phyloP scores from a whole-genome alignment of 2,113 vertebrate genomes.

The Forbesichthys agassizii region DNA sequence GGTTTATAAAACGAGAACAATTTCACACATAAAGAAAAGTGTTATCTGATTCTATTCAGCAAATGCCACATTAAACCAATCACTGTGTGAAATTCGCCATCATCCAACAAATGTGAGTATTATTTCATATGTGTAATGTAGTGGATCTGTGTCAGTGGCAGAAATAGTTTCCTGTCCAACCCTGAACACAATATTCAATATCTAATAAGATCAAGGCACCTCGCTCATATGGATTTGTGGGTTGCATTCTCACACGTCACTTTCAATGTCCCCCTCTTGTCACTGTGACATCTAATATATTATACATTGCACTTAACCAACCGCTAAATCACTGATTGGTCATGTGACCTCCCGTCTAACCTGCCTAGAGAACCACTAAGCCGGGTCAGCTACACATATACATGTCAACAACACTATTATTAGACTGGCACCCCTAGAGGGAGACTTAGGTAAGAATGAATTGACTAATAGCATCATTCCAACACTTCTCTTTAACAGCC shows the following conservation, averaged over 20 bases:
- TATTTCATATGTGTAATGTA: not conserved
- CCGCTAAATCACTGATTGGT: too few relatives aligned
- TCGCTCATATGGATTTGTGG: constrained; percentile 73
- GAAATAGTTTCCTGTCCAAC: constrained; percentile 79
- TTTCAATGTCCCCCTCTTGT: not conserved
- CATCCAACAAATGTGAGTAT: not conserved
- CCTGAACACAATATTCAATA: constrained; percentile 60
- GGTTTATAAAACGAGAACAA: not conserved
- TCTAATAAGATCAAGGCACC: constrained; percentile 84
- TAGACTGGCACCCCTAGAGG: too few relatives aligned
- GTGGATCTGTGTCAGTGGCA: not conserved
- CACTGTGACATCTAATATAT: too few relatives aligned
- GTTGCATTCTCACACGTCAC: not conserved
- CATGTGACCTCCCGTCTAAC: not conserved
- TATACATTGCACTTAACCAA: too few relatives aligned
- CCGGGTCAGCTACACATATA: not conserved
- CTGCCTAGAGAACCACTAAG: not conserved
- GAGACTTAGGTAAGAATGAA: too few relatives aligned
- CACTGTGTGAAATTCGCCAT: not conserved
- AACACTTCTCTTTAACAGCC: too few relatives aligned
- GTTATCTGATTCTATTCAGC: not conserved
- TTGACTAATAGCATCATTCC: too few relatives aligned
- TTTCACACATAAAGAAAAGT: not conserved
- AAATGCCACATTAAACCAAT: not conserved
- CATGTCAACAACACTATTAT: not conserved